Evolutionary conservation across 1,140 invertebrate genomes (phyloP).

Genomic region (Harlomillsia oculata): DNA sequence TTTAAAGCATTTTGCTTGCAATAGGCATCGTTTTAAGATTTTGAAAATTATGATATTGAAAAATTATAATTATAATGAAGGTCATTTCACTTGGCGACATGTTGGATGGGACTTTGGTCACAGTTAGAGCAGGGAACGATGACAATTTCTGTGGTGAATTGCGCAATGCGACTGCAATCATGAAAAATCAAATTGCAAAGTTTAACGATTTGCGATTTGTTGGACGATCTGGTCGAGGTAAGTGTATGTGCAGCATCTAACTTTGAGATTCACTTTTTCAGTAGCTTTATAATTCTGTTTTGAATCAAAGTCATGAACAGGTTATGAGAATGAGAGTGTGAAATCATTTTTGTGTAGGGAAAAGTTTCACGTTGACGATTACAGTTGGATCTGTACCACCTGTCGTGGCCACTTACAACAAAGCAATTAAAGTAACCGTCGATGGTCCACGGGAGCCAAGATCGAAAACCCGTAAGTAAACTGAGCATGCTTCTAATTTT

Average conservation of each 20-base stretch:
- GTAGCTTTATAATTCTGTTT: too few relatives aligned
- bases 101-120: conserved; percentile 83
- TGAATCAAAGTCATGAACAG: too few relatives aligned
- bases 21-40: too few relatives aligned
- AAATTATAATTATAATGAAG: too few relatives aligned
- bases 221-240: conserved; percentile 89
- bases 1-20: too few relatives aligned
- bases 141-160: conserved; percentile 87
- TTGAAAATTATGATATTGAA: too few relatives aligned
- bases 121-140: conserved; percentile 85
- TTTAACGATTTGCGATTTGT: conserved; percentile 95
- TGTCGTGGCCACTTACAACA: conserved; percentile 51
- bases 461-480: conserved; percentile 87
- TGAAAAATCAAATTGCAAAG: conserved; percentile 94
- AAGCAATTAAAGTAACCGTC: conserved; percentile 71
- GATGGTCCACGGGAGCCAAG: conserved; percentile 93
- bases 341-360: conserved; percentile 47
- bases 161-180: conserved; percentile 76
- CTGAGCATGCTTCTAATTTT: too few relatives aligned
- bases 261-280: too few relatives aligned
- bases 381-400: conserved; percentile 49
- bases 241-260: conserved; percentile 48
- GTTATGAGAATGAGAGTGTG: too few relatives aligned
- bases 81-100: conserved; percentile 78
- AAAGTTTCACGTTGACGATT: conserved; percentile 56